Percentiles rank a stretch among this genome's conserved stretches.
Evolutionary conservation across 2,113 vertebrate species (phyloP).

Genomic region (Heliornis fulica): DNA sequence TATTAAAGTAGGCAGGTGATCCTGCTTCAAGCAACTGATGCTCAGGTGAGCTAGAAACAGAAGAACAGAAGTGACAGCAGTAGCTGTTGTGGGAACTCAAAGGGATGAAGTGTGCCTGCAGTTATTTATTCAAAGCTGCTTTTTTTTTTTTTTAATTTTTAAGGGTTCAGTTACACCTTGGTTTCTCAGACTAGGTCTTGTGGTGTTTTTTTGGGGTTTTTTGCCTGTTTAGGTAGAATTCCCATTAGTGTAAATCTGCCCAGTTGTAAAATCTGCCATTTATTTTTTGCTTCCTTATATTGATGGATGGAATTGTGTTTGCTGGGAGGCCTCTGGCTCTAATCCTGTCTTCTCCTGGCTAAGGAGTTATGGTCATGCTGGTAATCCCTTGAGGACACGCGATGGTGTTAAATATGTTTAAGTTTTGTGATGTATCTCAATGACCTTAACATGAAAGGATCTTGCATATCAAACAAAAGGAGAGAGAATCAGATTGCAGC

Average conservation of each 20-base stretch:
- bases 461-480: not conserved
- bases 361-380: not conserved
- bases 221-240: not conserved
- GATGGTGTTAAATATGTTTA: not conserved
- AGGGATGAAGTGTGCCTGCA: not conserved
- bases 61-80: not conserved
- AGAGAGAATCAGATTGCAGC: not conserved
- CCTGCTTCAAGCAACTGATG: not conserved
- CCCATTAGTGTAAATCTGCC: not conserved
- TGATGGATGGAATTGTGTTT: not conserved
- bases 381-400: not conserved
- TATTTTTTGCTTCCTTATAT: not conserved
- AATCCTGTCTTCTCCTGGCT: not conserved
- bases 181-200: too few species aligned
- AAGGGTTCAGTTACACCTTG: too few species aligned
- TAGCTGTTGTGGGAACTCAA: not conserved
- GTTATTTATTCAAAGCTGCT: not conserved
- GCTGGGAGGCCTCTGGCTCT: not conserved
- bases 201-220: too few species aligned
- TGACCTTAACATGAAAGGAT: not conserved
- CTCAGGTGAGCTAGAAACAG: not conserved
- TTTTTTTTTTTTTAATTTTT: not conserved
- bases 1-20: not conserved
- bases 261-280: rapidly evolving
- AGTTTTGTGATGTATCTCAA: not conserved